Evolutionary conservation across 2,113 vertebrate genomes (phyloP), one percentile per base, ranked within the genome.

Genomic region (Colinus virginianus): DNA sequence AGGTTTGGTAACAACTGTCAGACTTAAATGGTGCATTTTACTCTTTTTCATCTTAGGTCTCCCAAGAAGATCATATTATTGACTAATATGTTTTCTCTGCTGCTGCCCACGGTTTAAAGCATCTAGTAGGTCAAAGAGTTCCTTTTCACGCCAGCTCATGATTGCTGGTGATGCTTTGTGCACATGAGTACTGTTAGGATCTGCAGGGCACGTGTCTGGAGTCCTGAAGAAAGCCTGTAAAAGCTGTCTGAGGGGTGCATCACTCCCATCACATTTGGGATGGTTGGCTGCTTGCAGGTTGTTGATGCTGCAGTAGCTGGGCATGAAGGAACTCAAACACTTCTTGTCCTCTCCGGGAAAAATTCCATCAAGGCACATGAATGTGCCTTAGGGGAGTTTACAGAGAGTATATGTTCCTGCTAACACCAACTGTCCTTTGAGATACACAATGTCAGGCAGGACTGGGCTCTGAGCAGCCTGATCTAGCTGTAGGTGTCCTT

Each of bases 11-110:
- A 91, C 68, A 90, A 92, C 82, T 90, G 61, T 83, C 7, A 11
- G 64, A 76, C 48, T 90, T 84, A 84, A 91, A 92, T 68, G 68
- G 84, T 90, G 48, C 78, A 80, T 96, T 94, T 94, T 89, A 90
- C 53, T 80, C 51, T 85, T 77, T 91, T 87, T 91, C 68, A 82
- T 64, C 71, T 70, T 70, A 25, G 21, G 34, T 92, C 68, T 95
- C 64, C 68, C 43, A 92, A 78, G 34, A 85, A 93, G 89, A 94
- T 78, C 3, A 14, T 77, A 71, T 90, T 96, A 94, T 96, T 92
- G 46, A 87, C 61, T 92, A 79, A 36, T 2, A 18, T 74, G 26
- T 93, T 90, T 92, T 79, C 18, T 90, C 13, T 87, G 48, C 26
- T 75, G 34, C 43, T 88, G 84, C 64, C 38, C 18, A 22, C 68